Evolutionary conservation across 2,797 vertebrate genomes (phyloP).

Genomic region (Pangasius sanitwongsei): DNA sequence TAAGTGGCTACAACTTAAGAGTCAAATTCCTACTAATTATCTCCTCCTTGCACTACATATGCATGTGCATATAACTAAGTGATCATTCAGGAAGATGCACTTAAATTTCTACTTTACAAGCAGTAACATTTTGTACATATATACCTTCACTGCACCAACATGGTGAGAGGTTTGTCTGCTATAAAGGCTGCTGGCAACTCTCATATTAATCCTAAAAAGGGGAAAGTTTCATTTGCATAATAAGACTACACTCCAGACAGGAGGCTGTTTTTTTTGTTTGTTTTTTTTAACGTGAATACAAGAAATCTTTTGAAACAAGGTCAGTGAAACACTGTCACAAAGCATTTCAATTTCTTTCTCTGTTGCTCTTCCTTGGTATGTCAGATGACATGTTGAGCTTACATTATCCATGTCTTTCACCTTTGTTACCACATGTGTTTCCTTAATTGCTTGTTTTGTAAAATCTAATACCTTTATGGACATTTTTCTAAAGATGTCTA

Average conservation of each 20-base stretch:
- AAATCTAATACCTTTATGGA: slow-evolving; percentile 39
- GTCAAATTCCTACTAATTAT: slow-evolving; percentile 58
- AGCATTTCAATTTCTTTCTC: slow-evolving; percentile 69
- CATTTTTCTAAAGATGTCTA: slow-evolving; percentile 13
- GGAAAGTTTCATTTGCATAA: slow-evolving; percentile 52
- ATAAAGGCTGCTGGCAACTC: not conserved
- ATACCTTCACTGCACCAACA: not conserved
- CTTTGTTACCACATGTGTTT: not conserved
- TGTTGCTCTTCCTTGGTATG: slow-evolving; percentile 53
- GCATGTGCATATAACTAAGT: slow-evolving; percentile 45
- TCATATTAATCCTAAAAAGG: slow-evolving; percentile 23
- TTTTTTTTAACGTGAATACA: slow-evolving; percentile 47
- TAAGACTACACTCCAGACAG: slow-evolving; percentile 50
- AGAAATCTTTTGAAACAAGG: slow-evolving; percentile 72
- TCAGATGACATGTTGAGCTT: not conserved
- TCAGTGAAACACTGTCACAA: slow-evolving; percentile 72
- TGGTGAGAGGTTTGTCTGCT: slow-evolving; percentile 30
- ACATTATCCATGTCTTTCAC: not conserved
- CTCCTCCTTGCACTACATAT: slow-evolving; percentile 39
- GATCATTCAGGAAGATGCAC: slow-evolving; percentile 43
- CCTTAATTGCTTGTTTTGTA: not conserved
- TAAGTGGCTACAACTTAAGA: slow-evolving; percentile 62
- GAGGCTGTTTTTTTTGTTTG: not conserved
- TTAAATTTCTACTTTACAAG: slow-evolving; percentile 34
- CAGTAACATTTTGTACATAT: slow-evolving; percentile 9